phyloP scores from a whole-genome alignment of 2,888 invertebrate species.

The Orthosia incerta region DNA sequence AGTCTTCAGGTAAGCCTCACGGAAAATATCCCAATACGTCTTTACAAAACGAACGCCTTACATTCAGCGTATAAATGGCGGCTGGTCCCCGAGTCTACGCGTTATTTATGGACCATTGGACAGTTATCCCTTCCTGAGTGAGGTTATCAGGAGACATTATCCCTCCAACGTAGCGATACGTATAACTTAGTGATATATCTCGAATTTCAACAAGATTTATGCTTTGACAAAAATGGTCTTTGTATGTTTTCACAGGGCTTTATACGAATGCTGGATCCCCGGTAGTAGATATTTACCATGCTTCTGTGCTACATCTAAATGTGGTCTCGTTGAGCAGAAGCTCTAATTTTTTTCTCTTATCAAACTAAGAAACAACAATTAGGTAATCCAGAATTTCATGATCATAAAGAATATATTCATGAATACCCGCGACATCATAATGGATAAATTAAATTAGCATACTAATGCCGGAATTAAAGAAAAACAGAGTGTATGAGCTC shows the following conservation, averaged over 20 bases:
- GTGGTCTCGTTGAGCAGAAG: neutral
- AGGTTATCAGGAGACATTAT: slow-evolving; percentile 65
- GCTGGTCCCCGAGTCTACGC: slow-evolving; percentile 41
- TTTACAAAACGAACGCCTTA: slow-evolving; percentile 41
- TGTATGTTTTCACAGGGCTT: slow-evolving; percentile 6
- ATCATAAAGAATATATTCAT: slow-evolving; percentile 1
- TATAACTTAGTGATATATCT: slow-evolving; percentile 50
- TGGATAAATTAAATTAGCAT: slow-evolving; percentile 47
- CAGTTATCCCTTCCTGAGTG: slow-evolving; percentile 64
- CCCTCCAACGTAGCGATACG: slow-evolving; percentile 48
- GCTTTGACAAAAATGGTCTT: slow-evolving; percentile 26
- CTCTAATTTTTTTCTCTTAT: too few species aligned
- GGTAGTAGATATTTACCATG: neutral
- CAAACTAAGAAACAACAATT: neutral
- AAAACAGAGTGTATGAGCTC: slow-evolving; percentile 33
- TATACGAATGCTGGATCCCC: neutral
- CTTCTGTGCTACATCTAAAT: neutral
- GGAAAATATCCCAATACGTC: slow-evolving; percentile 43
- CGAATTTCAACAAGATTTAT: slow-evolving; percentile 49
- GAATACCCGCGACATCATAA: slow-evolving; percentile 8
- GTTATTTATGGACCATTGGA: slow-evolving; percentile 66
- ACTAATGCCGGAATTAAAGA: slow-evolving; percentile 43
- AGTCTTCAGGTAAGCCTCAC: slow-evolving; percentile 14
- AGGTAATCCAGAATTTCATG: neutral
- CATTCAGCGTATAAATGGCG: slow-evolving; percentile 44